Conservation (phyloP, 2,888 invertebrate genomes). For the Oscheius onirici region DNA sequence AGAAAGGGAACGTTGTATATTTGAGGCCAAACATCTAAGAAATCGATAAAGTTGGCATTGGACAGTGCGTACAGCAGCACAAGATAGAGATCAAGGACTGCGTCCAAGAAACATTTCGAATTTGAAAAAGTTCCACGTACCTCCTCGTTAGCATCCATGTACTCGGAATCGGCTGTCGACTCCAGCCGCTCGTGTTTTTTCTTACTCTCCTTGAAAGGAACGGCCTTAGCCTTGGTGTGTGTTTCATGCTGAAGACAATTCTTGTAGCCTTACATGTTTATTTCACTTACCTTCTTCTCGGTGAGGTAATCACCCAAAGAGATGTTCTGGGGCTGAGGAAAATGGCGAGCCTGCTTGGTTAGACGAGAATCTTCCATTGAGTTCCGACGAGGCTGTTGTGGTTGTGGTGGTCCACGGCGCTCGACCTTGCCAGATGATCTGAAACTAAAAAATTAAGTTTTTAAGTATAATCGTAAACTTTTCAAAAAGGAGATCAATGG, state of each 20-base stretch:
- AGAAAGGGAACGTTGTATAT: background rate
- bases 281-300: slow-evolving; percentile 19
- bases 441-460: background rate
- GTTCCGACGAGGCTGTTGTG: slow-evolving; percentile 25
- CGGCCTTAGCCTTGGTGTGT: slow-evolving; percentile 1
- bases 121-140: background rate
- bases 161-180: slow-evolving; percentile 21
- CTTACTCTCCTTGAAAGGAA: slow-evolving; percentile 21
- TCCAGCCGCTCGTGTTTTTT: slow-evolving; percentile 22
- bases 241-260: slow-evolving; percentile 3
- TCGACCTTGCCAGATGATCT: slow-evolving; percentile 29
- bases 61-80: background rate
- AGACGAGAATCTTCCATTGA: slow-evolving; percentile 25
- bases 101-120: background rate
- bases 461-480: background rate
- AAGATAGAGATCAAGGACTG: background rate
- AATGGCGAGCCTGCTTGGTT: background rate
- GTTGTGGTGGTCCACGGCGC: background rate
- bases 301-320: slow-evolving; percentile 29
- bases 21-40: slow-evolving; percentile 10
- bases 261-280: too few species aligned
- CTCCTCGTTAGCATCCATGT: slow-evolving; percentile 24
- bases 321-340: slow-evolving; percentile 7
- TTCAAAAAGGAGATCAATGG: too few species aligned
- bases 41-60: slow-evolving; percentile 22